Percentiles rank a stretch among this genome's conserved stretches.
phyloP scores from a whole-genome alignment of 1,140 invertebrate species.

The Drosophila sechellia region DNA sequence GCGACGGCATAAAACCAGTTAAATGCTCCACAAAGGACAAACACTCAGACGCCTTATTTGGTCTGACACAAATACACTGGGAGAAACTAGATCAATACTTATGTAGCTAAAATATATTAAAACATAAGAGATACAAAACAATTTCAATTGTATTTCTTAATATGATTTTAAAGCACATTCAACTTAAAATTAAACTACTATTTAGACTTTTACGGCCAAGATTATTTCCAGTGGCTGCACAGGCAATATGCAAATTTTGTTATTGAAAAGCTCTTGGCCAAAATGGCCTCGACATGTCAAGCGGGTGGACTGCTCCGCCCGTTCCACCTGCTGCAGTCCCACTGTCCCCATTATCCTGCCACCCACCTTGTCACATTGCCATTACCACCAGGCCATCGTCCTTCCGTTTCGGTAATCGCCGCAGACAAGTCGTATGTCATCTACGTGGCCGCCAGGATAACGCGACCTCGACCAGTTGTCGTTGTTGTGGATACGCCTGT shows the following conservation, averaged over 20 bases:
- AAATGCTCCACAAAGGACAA: slow-evolving; percentile 54
- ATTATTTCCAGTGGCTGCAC: not conserved
- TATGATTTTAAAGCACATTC: too few relatives aligned
- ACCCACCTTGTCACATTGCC: slow-evolving; percentile 37
- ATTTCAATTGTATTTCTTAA: too few relatives aligned
- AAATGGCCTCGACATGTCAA: slow-evolving; percentile 43
- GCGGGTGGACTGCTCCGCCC: slow-evolving; percentile 1
- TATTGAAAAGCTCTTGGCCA: slow-evolving; percentile 53
- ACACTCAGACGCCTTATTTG: slow-evolving; percentile 50
- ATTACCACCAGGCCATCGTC: slow-evolving; percentile 16
- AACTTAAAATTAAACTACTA: too few relatives aligned
- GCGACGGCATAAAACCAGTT: slow-evolving; percentile 63
- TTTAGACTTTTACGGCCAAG: too few relatives aligned
- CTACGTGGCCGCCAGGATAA: slow-evolving; percentile 49
- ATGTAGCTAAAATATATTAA: not conserved
- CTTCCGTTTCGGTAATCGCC: slow-evolving; percentile 53
- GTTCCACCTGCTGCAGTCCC: slow-evolving; percentile 15
- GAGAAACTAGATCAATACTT: not conserved
- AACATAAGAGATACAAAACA: not conserved
- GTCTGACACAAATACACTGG: slow-evolving; percentile 2
- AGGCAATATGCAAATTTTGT: slow-evolving; percentile 53
- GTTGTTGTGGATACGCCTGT: slow-evolving; percentile 29
- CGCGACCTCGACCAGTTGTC: slow-evolving; percentile 39
- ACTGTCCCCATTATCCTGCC: slow-evolving; percentile 5
- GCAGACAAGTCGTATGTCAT: slow-evolving; percentile 68